phyloP scores from a whole-genome alignment of 2,888 invertebrate genomes.

The Tachina fera region DNA sequence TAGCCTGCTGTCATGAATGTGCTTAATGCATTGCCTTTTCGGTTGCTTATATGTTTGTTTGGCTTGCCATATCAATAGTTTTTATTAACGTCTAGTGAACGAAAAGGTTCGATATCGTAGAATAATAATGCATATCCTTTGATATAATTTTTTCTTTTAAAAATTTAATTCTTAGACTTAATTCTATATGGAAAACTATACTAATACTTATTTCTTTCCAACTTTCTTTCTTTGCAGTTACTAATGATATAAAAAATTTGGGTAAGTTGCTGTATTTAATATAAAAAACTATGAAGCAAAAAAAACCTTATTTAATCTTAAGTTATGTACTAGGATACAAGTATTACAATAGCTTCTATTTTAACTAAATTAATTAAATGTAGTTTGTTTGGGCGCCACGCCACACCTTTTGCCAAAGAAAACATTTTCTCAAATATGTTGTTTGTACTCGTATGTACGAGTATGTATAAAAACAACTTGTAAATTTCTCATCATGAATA shows the following conservation, averaged over 20 bases:
- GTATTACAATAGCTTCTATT: conserved; percentile 1
- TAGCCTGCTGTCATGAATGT: too few species aligned
- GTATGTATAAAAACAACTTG: background rate
- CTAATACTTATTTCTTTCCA: conserved; percentile 1
- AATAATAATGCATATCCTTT: too few species aligned
- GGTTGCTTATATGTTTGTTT: too few species aligned
- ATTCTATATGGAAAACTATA: background rate
- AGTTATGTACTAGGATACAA: conserved; percentile 2
- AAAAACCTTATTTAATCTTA: background rate
- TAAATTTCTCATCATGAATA: conserved; percentile 31
- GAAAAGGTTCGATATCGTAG: too few species aligned
- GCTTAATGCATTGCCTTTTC: too few species aligned
- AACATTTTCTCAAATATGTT: background rate
- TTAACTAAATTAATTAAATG: conserved; percentile 25
- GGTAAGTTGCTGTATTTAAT: conserved; percentile 46
- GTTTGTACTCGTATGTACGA: background rate
- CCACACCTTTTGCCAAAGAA: conserved; percentile 28
- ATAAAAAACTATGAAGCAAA: background rate
- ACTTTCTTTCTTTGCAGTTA: conserved; percentile 39
- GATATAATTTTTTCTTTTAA: background rate
- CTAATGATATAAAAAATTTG: conserved; percentile 49
- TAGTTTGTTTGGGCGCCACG: background rate
- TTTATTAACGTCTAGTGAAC: too few species aligned
- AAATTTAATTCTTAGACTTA: background rate
- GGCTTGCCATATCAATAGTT: too few species aligned